Conservation (phyloP, 2,888 invertebrate genomes). For the Limnephilus rhombicus region DNA sequence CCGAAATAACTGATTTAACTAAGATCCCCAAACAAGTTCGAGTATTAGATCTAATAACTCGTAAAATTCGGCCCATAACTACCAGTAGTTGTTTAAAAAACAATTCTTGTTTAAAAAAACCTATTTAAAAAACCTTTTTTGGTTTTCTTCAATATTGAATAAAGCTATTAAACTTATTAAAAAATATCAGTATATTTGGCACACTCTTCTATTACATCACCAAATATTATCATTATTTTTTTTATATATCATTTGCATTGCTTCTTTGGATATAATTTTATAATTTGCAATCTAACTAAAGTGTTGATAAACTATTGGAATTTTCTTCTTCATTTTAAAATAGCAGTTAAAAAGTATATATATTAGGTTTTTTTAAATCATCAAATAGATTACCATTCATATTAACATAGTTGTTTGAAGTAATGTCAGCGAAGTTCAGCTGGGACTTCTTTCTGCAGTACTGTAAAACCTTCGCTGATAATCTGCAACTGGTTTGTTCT, state of each 20-base stretch:
- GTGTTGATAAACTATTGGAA: background rate
- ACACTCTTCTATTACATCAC: background rate
- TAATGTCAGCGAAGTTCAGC: constrained; percentile 72
- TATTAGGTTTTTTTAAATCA: background rate
- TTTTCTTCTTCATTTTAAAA: background rate
- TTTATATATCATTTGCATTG: background rate
- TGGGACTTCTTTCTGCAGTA: constrained; percentile 78
- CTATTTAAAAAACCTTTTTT: too few relatives aligned
- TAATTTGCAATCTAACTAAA: constrained; percentile 9
- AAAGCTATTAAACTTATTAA: background rate
- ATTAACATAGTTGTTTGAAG: constrained; percentile 40
- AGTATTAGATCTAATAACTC: background rate
- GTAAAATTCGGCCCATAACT: too few relatives aligned
- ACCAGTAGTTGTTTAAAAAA: too few relatives aligned
- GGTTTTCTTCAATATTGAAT: too few relatives aligned
- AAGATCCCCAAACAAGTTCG: background rate
- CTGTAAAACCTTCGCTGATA: constrained; percentile 79
- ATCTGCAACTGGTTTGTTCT: constrained; percentile 78
- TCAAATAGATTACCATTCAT: constrained; percentile 7
- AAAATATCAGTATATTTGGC: background rate
- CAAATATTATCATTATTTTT: background rate
- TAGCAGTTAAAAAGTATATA: background rate
- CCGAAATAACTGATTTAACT: background rate
- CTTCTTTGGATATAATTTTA: constrained; percentile 4
- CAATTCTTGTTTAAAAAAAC: too few relatives aligned